Base-by-base conservation (phyloP, 2,797 vertebrate species). In the Toxotes lorentzi region DNA sequence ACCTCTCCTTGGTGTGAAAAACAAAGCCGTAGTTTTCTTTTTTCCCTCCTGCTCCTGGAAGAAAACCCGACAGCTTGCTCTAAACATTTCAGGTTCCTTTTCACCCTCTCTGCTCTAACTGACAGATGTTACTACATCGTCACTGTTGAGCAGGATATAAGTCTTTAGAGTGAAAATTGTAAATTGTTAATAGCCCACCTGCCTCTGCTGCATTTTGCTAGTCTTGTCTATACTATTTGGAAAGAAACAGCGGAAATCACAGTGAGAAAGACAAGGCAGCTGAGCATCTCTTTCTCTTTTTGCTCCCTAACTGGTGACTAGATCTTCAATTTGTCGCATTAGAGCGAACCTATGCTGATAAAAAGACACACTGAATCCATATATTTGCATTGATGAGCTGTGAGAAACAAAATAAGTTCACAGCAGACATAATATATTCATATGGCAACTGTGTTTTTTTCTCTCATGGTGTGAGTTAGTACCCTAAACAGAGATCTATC, bases 1-100 rank as follows among this genome's bases (percentile, higher is more conserved):
- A 88, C 75, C 80, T 88, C 83, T 79, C 24, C 53, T 64, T 38
- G 70, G 85, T 85, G 82, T 63, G 85, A 76, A 85, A 85, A 87
- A 88, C 76, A 86, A 88, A 89, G 58, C 56, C 7, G 3, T 35
- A 54, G 45, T n/a, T 34, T 10, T 24, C 32, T 27, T 24, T 23
- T 16, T 58, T 75, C 53, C 27, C 27, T 30, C 27, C 38, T 7
- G 17, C 65, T 57, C 7, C 61, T 50, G 56, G n/a, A 65, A 62
- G 51, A 54, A 81, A 70, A 70, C 58, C 62, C 56, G 73, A 78
- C 69, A 81, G 64, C 76, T 76, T 65, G 7, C 51, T 77, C n/a
- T 41, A 45, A 75, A 45, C 60, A 45, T 82, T 79, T 74, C 48
- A 10, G 32, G 54, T 83, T 53, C 56, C 35, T 61, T 73, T 65